Evolutionary conservation across 2,797 vertebrate genomes (phyloP).

Genomic region (Periparus ater): DNA sequence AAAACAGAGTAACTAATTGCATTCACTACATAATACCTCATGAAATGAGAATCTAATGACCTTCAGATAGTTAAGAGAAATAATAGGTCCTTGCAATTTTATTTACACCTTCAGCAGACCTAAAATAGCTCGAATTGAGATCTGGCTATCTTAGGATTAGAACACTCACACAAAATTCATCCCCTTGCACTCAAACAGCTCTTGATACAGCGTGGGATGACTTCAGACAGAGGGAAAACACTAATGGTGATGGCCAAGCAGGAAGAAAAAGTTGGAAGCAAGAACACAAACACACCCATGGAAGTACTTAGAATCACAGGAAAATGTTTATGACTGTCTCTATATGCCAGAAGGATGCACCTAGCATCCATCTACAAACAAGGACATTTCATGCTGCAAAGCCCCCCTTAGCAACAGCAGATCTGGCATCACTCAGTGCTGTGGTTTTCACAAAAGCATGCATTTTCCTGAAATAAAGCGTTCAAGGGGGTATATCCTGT

Average conservation of each 20-base stretch:
- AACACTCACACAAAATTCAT: background rate
- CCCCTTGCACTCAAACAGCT: background rate
- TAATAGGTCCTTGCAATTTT: background rate
- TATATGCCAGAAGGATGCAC: background rate
- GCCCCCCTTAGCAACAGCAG: background rate
- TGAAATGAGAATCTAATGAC: background rate
- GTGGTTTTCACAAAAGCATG: background rate
- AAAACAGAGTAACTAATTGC: background rate
- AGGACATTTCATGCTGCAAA: background rate
- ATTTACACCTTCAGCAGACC: background rate
- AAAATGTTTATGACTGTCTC: background rate
- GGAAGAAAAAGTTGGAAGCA: background rate
- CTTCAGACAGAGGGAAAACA: background rate
- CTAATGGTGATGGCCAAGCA: background rate
- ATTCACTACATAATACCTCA: background rate
- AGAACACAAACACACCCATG: background rate
- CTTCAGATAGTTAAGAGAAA: background rate
- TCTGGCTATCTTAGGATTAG: background rate
- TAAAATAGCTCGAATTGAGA: background rate
- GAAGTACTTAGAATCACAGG: background rate
- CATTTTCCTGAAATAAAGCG: background rate
- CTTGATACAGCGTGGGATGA: accelerated
- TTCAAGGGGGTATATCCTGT: background rate
- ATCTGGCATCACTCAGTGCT: background rate
- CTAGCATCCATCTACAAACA: background rate